Base-by-base conservation (phyloP, 2,113 vertebrate genomes). In the Chrysochloris asiatica region DNA sequence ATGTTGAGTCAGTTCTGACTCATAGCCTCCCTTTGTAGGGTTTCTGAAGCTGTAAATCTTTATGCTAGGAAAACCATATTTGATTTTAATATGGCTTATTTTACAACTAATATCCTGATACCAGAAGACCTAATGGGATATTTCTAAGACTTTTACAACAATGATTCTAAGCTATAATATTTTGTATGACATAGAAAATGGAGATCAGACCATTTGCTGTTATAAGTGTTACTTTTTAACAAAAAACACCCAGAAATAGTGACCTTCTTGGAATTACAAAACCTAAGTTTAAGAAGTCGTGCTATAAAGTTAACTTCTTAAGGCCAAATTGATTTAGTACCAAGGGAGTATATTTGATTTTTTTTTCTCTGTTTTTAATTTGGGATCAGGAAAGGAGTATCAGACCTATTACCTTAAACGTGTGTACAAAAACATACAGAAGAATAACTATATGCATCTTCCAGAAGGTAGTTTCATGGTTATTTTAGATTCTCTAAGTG, bases 101-200 rank as follows among this genome's bases (percentile, higher is more conserved):
- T 79, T 75, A 75, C 12, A 79, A 71, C 54, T 45, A 80, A 50
- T 28, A 33, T 85, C 5, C 11, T 88, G 19, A 48, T 50, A 71
- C 84, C 8, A 85, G 2, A 30, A 38, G 45, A 75, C 36, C 50
- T 73, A 21, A 50, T 3, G 12, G 50, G 33, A 11, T 89, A 22
- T 17, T 2, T 72, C 8, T 73, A 24, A 4, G 26, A 21, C 16
- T 71, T 85, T 83, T 79, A 67, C 26, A n/a, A n/a, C 6, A 56
- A 69, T 72, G n/a, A 81, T 92, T 87, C 83, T 7, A 83, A 91
- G 41, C 7, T 24, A 86, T 78, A 86, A 89, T 12, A 89, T 12
- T 84, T 90, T 86, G 26, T 41, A 79, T 5, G 30, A 79, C 8
- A 52, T 28, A 45, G 88, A 77, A 89, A 89, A 83, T 14, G 16